phyloP scores from a whole-genome alignment of 2,888 invertebrate genomes.

The Rotaria socialis region DNA sequence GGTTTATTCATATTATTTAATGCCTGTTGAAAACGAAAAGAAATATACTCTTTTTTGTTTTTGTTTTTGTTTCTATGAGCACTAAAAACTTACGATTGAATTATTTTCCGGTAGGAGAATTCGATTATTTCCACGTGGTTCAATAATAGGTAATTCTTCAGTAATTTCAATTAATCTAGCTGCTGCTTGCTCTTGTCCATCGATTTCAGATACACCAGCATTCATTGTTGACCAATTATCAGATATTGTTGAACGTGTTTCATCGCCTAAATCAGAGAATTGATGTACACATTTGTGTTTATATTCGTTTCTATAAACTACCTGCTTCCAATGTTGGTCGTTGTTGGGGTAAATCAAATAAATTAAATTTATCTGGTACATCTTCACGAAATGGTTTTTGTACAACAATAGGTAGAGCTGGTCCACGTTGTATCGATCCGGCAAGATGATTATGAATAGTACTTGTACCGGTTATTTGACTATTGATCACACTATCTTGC shows the following conservation, averaged over 20 bases:
- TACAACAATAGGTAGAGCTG: slow-evolving; percentile 59
- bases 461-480: not conserved
- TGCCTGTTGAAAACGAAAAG: not conserved
- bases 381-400: slow-evolving; percentile 81
- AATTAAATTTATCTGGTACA: slow-evolving; percentile 95
- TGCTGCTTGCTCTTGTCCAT: slow-evolving; percentile 78
- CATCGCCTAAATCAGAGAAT: slow-evolving; percentile 70
- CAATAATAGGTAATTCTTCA: slow-evolving; percentile 38
- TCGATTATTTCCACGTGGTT: not conserved
- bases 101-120: not conserved
- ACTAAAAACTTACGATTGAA: not conserved
- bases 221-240: slow-evolving; percentile 99
- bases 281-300: no score
- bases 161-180: slow-evolving; percentile 41
- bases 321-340: slow-evolving; percentile 43
- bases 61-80: no score
- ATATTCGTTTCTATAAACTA: not conserved
- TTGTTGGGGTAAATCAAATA: slow-evolving; percentile 73
- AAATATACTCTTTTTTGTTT: no score
- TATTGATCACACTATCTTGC: not conserved
- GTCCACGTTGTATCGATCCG: slow-evolving; percentile 50
- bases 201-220: slow-evolving; percentile 81
- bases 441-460: not conserved
- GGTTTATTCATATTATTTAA: not conserved
- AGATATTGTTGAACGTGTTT: slow-evolving; percentile 90